These are phyloP conservation scores for Galeopsomyia nigrocyanea DNA, from an alignment of 2,888 invertebrate species.

Conservation along the genomic window DNA sequence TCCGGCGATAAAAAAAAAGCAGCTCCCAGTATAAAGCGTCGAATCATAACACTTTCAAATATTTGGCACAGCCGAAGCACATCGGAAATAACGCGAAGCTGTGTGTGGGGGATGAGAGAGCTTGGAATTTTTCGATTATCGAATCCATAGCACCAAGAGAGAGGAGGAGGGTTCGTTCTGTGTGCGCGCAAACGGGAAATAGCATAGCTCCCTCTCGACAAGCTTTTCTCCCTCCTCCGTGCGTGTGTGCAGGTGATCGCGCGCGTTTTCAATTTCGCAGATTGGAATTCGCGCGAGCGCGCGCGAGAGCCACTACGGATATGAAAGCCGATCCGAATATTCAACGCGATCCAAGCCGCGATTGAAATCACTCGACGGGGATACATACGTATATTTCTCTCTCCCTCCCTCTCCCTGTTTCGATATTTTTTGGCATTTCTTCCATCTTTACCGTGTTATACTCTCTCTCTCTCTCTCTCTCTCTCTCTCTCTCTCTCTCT, in stretches of 20 bases:
- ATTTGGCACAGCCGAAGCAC: slow-evolving; percentile 13
- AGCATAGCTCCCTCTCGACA: slow-evolving; percentile 8
- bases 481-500: slow-evolving; percentile 13
- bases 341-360: slow-evolving; percentile 27
- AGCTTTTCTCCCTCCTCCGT: slow-evolving; percentile 2
- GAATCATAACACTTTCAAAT: slow-evolving; percentile 20
- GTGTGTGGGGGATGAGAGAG: neutral
- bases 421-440: slow-evolving; percentile 29
- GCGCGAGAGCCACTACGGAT: slow-evolving; percentile 14
- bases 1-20: neutral
- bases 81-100: neutral
- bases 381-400: neutral
- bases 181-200: slow-evolving; percentile 30
- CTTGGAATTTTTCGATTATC: slow-evolving; percentile 38
- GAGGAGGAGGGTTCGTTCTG: neutral
- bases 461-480: slow-evolving; percentile 21
- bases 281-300: slow-evolving; percentile 41
- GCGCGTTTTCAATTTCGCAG: slow-evolving; percentile 47
- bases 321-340: slow-evolving; percentile 46
- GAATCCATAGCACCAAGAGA: slow-evolving; percentile 1
- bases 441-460: slow-evolving; percentile 3
- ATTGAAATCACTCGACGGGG: slow-evolving; percentile 36
- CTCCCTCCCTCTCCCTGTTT: neutral
- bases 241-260: neutral
- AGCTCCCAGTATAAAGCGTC: neutral